Evolutionary conservation across 2,888 invertebrate genomes (phyloP), one percentile per base, ranked within the genome.

Genomic region (Acanthosepion pharaonis): DNA sequence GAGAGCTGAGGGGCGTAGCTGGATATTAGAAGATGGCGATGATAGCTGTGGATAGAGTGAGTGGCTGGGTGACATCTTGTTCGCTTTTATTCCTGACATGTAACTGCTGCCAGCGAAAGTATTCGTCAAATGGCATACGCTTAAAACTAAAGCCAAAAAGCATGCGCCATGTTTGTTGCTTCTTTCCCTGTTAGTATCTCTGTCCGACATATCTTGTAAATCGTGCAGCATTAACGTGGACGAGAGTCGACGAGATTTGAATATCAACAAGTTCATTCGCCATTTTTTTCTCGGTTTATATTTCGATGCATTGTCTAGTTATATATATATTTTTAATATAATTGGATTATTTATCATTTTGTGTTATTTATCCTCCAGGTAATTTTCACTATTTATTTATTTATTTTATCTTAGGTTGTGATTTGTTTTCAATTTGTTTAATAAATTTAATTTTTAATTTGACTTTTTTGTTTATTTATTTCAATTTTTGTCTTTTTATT

Each of bases 231-330:
- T 78, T 78, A 78, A 78, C 33, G 18, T n/a, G 2, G 18, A 78
- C 78, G 78, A 78, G 78, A 78, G 33, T 78, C n/a, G n/a, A 78
- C 78, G 78, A 78, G 78, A 78, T n/a, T 33, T 78, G 78, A 78
- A 78, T 78, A 78, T 78, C 78, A 78, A 78, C n/a, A 78, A 15
- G n/a, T n/a, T 15, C n/a, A 0, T 15, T 9, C 78, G 15, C 15
- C 78, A 78, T 78, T 78, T 11, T 9, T n/a, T n/a, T 5, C 20
- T 5, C 20, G 23, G 23, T 59, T 23, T 5, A 59, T 59, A 59
- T 59, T 20, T 59, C 59, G 20, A 6, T 18, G 1, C 33, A 4
- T 78, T 33, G n/a, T 33, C 33, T 28, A 33, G n/a, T n/a, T n/a
- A 33, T 15, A n/a, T 23, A 2, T 33, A 0, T 42, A 42, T 42